Evolutionary conservation across 2,113 vertebrate species (phyloP).

Genomic region (Cottus gobio): DNA sequence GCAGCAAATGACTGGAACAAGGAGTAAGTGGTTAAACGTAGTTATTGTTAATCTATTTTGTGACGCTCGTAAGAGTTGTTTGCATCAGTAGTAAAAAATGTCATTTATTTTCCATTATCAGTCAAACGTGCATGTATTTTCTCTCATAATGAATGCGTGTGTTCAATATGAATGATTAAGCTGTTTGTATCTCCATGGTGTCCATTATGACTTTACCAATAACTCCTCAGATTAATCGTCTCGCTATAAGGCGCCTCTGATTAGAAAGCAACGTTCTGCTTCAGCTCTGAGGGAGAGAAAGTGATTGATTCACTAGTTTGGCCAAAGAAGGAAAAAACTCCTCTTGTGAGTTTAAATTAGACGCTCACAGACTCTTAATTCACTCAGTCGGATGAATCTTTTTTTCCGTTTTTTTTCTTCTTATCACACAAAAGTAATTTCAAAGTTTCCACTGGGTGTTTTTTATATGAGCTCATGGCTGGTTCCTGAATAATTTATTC

Average conservation of each 20-base stretch:
- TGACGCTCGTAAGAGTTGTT: background rate
- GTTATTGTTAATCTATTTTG: background rate
- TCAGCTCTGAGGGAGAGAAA: background rate
- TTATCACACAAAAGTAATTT: slow-evolving; percentile 22
- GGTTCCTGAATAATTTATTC: slow-evolving; percentile 29
- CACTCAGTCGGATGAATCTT: background rate
- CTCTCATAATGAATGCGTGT: background rate
- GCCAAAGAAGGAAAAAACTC: slow-evolving; percentile 31
- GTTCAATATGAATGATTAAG: background rate
- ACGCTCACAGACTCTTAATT: slow-evolving; percentile 38
- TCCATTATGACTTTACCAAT: slow-evolving; percentile 22
- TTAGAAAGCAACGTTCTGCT: slow-evolving; percentile 24
- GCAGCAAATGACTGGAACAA: background rate
- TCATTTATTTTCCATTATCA: background rate
- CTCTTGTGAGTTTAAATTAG: slow-evolving; percentile 40
- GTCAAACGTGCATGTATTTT: background rate
- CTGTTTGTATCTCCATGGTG: slow-evolving; percentile 13
- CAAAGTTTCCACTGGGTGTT: slow-evolving; percentile 33
- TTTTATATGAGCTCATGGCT: slow-evolving; percentile 19
- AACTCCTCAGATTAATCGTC: slow-evolving; percentile 26
- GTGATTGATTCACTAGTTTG: slow-evolving; percentile 43
- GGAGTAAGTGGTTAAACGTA: background rate
- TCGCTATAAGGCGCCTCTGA: slow-evolving; percentile 30
- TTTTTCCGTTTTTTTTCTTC: background rate
- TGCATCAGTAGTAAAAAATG: background rate